Evolutionary conservation across 2,113 vertebrate species (phyloP), one percentile per base, ranked within the genome.

Genomic region (Menura novaehollandiae): DNA sequence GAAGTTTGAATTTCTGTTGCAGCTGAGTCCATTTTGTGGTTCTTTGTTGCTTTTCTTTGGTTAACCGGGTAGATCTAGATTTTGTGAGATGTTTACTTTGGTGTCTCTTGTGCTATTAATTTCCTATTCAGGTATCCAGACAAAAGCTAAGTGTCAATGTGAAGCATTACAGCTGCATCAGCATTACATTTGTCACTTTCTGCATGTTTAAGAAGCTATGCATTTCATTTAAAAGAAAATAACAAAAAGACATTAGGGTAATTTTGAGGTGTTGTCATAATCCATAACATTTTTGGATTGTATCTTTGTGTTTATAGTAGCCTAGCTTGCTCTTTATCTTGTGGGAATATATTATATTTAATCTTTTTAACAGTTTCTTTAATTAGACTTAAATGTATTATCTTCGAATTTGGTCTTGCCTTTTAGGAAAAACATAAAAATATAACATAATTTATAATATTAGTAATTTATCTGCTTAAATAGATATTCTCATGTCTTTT

Each of bases 121-220:
- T 94, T 96, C 67, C 58, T 93, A 10, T 89, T 85, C 60, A 77
- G 76, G 72, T 89, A 85, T 76, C 85, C 82, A 85, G 51, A 85
- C 88, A 51, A 89, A 90, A 93, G 46, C 52, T 35, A 0, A 66
- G 27, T 93, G 71, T 95, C 92, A 76, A 26, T 23, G 33, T 94
- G 81, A 94, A 89, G 67, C 75, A 88, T 90, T 90, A 30, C 30
- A 66, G 28, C 64, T 83, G 78, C 71, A 67, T 68, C 67, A 76
- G 53, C 74, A 66, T 62, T 63, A 4, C 51, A 68, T 89, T 79
- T 89, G 46, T 93, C 89, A 83, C 51, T 72, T 93, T 87, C 23
- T 93, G 41, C 58, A 55, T 27, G 27, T 74, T 39, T 84, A n/a
- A 72, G 68, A 26, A 90, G 79, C 55, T 74, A 39, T 5, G n/a